Evolutionary conservation across 2,888 invertebrate genomes (phyloP).

Genomic region (Meteorus cinctellus): DNA sequence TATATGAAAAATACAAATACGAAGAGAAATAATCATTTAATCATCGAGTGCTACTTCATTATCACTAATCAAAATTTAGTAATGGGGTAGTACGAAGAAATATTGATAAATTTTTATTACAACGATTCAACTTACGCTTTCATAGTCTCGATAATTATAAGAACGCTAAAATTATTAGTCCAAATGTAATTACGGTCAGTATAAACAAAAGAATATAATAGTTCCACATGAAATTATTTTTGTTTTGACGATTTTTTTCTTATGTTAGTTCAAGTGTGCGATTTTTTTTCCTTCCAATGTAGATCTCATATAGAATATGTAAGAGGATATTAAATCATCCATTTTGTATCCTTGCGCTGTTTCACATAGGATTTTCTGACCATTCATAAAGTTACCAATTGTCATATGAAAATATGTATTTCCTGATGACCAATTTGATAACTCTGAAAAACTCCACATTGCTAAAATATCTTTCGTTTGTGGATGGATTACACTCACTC

Average conservation of each 20-base stretch:
- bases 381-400: slow-evolving; percentile 94
- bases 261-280: not conserved
- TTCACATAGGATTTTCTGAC: slow-evolving; percentile 91
- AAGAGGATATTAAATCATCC: slow-evolving; percentile 96
- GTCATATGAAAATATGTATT: slow-evolving; percentile 97
- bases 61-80: too few species aligned
- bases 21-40: not conserved
- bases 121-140: too few species aligned
- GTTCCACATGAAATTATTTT: not conserved
- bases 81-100: too few species aligned
- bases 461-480: slow-evolving; percentile 89
- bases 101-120: too few species aligned
- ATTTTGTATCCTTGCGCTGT: slow-evolving; percentile 96
- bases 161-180: too few species aligned
- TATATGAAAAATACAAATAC: too few species aligned
- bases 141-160: too few species aligned
- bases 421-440: slow-evolving; percentile 96
- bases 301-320: slow-evolving; percentile 79
- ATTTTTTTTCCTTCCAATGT: slow-evolving; percentile 29
- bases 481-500: slow-evolving; percentile 92
- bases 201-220: not conserved
- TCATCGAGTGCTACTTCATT: not conserved
- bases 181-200: not conserved
- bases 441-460: slow-evolving; percentile 89
- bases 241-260: not conserved